Evolutionary conservation across 2,888 invertebrate genomes (phyloP).

Genomic region (Orthosia cruda): DNA sequence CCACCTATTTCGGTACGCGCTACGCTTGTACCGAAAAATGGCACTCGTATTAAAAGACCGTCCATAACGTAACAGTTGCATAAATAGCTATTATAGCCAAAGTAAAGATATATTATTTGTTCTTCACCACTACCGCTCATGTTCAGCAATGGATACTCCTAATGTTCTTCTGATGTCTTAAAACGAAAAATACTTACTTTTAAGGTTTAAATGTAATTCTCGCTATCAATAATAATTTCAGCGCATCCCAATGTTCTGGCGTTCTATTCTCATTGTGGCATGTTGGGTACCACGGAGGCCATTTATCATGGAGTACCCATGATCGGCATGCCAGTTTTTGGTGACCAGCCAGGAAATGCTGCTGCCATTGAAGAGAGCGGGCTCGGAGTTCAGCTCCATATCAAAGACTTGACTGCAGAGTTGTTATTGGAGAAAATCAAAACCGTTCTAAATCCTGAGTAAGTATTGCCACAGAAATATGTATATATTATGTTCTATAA

Average conservation of each 20-base stretch:
- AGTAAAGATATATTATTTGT: too few relatives aligned
- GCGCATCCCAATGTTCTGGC: constrained; percentile 82
- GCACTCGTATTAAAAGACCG: too few relatives aligned
- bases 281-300: constrained; percentile 91
- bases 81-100: too few relatives aligned
- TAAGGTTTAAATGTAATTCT: too few relatives aligned
- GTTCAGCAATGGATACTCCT: too few relatives aligned
- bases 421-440: constrained; percentile 86
- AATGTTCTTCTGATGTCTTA: too few relatives aligned
- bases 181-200: too few relatives aligned
- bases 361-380: constrained; percentile 90
- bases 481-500: neutral
- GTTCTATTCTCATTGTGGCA: constrained; percentile 92
- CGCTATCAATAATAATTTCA: constrained; percentile 45
- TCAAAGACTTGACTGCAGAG: constrained; percentile 89
- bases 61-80: too few relatives aligned
- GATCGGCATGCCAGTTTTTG: constrained; percentile 92
- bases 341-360: constrained; percentile 92
- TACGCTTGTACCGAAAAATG: too few relatives aligned
- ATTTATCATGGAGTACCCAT: constrained; percentile 92
- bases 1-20: too few relatives aligned
- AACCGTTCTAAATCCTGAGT: constrained; percentile 89
- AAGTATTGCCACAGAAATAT: constrained; percentile 67
- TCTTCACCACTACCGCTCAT: too few relatives aligned
- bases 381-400: constrained; percentile 85